Conservation (phyloP, 2,113 vertebrate genomes). For the Azemiops feae region DNA sequence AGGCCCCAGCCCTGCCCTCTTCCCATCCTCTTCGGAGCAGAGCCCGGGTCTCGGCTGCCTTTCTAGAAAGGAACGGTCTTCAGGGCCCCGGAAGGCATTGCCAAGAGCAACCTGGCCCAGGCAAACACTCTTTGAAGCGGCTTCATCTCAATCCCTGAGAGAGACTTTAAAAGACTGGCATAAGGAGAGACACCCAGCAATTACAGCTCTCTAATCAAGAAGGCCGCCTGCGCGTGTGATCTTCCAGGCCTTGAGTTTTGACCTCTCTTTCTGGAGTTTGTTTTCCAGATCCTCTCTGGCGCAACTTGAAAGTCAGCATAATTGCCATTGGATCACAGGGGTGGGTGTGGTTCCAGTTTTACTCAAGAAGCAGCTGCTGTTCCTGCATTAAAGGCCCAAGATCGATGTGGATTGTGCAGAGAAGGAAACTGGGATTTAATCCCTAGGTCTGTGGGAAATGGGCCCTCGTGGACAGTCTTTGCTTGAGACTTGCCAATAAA, state of each 20-base stretch:
- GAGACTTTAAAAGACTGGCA: fast-evolving
- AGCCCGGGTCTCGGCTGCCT: background rate
- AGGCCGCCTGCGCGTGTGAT: background rate
- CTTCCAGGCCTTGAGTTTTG: background rate
- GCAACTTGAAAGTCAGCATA: background rate
- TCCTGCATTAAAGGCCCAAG: background rate
- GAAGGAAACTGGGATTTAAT: background rate
- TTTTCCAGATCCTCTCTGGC: background rate
- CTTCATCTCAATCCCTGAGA: background rate
- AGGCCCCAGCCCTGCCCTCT: background rate
- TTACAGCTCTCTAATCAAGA: background rate
- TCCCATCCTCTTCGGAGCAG: background rate
- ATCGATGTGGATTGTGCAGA: background rate
- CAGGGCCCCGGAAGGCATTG: background rate
- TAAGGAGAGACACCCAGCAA: background rate
- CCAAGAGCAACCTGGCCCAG: background rate
- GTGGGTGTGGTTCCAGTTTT: background rate
- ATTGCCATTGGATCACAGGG: fast-evolving
- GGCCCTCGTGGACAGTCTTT: too few species aligned
- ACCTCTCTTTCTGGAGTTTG: background rate
- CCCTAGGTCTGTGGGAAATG: background rate
- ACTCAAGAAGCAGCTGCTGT: background rate
- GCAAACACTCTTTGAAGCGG: too few species aligned
- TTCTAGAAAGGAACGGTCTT: background rate
- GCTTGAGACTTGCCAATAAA: too few species aligned